Evolutionary conservation across 2,888 invertebrate genomes (phyloP), one percentile per base, ranked within the genome.

Genomic region (Steinernema carpocapsae): DNA sequence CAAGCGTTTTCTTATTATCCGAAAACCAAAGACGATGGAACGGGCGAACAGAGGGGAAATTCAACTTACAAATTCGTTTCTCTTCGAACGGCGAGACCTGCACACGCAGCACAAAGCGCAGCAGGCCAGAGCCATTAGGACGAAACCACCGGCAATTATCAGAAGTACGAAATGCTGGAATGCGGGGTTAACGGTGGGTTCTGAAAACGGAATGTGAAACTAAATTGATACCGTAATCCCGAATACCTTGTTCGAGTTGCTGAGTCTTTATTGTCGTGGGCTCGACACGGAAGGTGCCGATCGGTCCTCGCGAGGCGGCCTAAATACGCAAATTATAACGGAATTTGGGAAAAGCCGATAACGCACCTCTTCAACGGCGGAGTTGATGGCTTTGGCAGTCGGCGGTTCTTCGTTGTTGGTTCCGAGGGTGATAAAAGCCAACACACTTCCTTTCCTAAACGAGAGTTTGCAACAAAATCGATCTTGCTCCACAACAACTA

Each of bases 231-330:
- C n/a, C 48, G 17, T n/a, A 48, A 48, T 19, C n/a, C 17, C 48
- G 19, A 48, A 59, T 71, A 42, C 71, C 71, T 71, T 71, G 43
- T 19, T 71, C 79, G 14, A 83, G 75, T 46, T 80, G 78, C 42
- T 73, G 59, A 48, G 80, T 78, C 73, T 76, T 74, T 37, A 83
- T 80, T 6, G 83, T 83, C 17, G 82, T 77, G 14, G 83, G 80
- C 73, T 83, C 83, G 42, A 83, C 78, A 14, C 70, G 48, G 70
- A 83, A 78, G 24, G 73, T 76, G 19, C 77, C 78, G 74, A 83
- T 76, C 0, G 76, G 59, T 51, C 82, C 83, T 26, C 82, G 77
- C 0, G 81, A 74, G 7, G 83, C 81, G 43, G 78, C 79, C 73
- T 45, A 71, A 45, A 71, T n/a, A 71, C 4, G n/a, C 29, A 24